Conservation (phyloP, 2,797 vertebrate species). For the Moxostoma hubbsi region DNA sequence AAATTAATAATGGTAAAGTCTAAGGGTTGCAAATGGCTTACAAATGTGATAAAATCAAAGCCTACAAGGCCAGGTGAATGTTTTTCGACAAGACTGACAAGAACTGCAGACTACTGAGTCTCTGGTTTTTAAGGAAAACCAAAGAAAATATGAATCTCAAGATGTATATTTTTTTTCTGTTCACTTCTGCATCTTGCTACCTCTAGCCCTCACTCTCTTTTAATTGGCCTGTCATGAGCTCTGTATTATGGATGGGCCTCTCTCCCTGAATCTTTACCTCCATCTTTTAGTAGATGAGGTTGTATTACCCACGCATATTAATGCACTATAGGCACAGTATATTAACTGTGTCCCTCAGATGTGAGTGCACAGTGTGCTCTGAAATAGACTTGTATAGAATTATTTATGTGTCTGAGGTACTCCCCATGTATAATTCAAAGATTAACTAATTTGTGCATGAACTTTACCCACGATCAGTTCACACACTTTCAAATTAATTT, state of each 20-base stretch:
- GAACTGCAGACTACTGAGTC: not conserved
- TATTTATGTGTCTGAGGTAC: slow-evolving; percentile 7
- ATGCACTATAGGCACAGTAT: slow-evolving; percentile 11
- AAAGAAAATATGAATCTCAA: not conserved
- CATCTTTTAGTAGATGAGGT: slow-evolving; percentile 22
- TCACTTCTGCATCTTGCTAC: not conserved
- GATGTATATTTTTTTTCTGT: not conserved
- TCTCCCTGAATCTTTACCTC: slow-evolving; percentile 3
- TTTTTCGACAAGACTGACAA: not conserved
- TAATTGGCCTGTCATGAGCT: slow-evolving; percentile 2
- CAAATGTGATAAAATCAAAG: not conserved
- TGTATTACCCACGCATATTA: slow-evolving; percentile 6
- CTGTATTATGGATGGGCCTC: slow-evolving; percentile 21
- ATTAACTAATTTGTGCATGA: slow-evolving; percentile 6
- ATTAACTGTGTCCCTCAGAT: slow-evolving; percentile 8
- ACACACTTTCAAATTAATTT: not conserved
- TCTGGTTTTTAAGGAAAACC: not conserved
- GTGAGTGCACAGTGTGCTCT: not conserved
- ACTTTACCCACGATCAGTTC: not conserved
- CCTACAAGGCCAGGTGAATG: not conserved
- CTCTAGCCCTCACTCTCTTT: slow-evolving; percentile 6
- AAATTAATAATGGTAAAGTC: not conserved
- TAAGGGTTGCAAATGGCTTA: not conserved
- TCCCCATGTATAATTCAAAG: slow-evolving; percentile 15
- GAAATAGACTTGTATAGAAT: not conserved